phyloP scores from a whole-genome alignment of 2,113 vertebrate species.

The Eurypyga helias region DNA sequence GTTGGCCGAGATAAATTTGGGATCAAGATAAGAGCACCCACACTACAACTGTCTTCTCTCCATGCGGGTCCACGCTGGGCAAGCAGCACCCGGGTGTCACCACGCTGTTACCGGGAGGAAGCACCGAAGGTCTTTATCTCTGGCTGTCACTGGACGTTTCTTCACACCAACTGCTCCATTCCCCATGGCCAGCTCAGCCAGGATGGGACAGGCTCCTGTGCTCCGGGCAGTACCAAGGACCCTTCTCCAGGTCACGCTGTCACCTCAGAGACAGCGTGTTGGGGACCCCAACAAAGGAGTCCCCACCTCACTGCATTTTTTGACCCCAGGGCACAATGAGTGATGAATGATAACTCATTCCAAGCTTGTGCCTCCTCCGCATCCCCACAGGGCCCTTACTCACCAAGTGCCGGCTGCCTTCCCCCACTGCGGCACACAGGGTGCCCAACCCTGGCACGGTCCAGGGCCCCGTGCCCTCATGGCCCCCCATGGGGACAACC shows the following conservation, averaged over 20 bases:
- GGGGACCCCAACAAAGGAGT: accelerated
- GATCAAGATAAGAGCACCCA: conserved; percentile 1
- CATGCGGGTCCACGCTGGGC: accelerated
- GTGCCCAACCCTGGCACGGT: no score
- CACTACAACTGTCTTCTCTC: background rate
- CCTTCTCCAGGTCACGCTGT: background rate
- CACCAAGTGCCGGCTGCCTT: background rate
- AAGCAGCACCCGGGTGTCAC: accelerated
- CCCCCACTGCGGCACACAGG: background rate
- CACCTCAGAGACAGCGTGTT: background rate
- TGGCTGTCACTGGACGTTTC: accelerated
- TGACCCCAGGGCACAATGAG: background rate
- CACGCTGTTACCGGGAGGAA: accelerated
- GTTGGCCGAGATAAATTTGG: background rate
- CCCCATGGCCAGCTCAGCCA: background rate
- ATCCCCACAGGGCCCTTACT: background rate
- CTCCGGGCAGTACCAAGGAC: background rate
- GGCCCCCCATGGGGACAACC: no score
- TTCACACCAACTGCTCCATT: accelerated
- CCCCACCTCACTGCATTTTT: background rate
- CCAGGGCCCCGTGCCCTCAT: no score
- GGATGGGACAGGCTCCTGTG: background rate
- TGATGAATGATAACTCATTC: no score
- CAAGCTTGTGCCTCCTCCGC: background rate
- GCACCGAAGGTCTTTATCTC: background rate